Evolutionary conservation across 1,140 invertebrate species (phyloP), one percentile per base, ranked within the genome.

Genomic region (Meloidogyne chitwoodi): DNA sequence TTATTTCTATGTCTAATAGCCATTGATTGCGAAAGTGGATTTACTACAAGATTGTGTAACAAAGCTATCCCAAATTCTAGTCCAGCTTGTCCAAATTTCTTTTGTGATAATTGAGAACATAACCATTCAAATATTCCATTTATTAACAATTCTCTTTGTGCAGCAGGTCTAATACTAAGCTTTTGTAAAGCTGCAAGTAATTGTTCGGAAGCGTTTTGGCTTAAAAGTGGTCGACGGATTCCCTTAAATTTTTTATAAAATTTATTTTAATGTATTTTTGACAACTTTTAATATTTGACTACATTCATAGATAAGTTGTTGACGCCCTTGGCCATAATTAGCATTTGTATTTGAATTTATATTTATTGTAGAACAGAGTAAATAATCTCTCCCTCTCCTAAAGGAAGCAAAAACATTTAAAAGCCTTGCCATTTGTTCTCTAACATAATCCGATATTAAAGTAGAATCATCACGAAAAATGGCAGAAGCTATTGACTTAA

Each of bases 41-140:
- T 79, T 14, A 85, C 56, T 64, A 82, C 83, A n/a, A 83, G 67
- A 63, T 83, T 83, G n/a, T 75, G 80, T 26, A 83, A 38, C 24
- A 83, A 75, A 19, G 81, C 83, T n/a, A 65, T 76, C 19, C 81
- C 81, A 34, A 76, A 83, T 62, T 83, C 81, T 29, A 84, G 38
- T 6, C 77, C 74, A 70, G 76, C 81, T 16, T 75, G 73, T 41
- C 77, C 74, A 16, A 44, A 64, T 10, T 68, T 68, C 10, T 41
- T 14, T 62, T 83, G 80, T 14, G 74, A 41, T 12, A 83, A 73
- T 16, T 41, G 29, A 0, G 34, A n/a, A 34, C 74, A 29, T 19
- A 86, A 31, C 82, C 82, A 83, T 48, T 83, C 82, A 22, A 83
- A 78, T 77, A 83, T 85, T 1, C 82, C 83, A 27, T 64, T 80